These are phyloP conservation scores for Synanthedon andrenaeformis DNA, from an alignment of 2,888 invertebrate genomes.

Conservation along the genomic window DNA sequence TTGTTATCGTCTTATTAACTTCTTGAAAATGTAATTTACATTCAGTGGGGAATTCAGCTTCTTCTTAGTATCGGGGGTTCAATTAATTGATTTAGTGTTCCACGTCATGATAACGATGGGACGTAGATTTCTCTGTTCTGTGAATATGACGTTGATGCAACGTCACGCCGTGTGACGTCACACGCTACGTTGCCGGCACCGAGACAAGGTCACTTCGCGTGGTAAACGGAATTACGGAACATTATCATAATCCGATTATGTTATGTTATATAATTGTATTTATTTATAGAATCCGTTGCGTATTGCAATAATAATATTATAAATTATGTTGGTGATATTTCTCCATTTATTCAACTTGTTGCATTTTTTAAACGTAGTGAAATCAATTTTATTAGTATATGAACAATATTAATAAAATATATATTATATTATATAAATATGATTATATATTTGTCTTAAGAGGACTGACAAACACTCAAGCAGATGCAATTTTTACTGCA, in stretches of 20 bases:
- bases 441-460: no score
- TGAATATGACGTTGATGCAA: conserved; percentile 15
- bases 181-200: conserved; percentile 6
- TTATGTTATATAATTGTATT: conserved; percentile 24
- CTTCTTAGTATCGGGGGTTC: background rate
- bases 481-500: no score
- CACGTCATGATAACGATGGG: background rate
- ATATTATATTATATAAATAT: no score
- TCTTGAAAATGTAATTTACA: background rate
- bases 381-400: no score
- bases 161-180: conserved; percentile 14
- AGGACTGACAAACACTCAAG: no score
- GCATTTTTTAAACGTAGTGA: no score
- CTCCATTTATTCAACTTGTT: no score
- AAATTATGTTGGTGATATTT: no score
- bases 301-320: background rate
- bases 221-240: conserved; percentile 26
- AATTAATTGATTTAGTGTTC: background rate
- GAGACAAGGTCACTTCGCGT: conserved; percentile 30
- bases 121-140: conserved; percentile 2
- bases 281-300: conserved; percentile 6
- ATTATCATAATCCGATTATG: conserved; percentile 33
- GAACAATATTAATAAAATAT: no score
- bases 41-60: background rate
- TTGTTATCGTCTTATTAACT: no score